Conservation (phyloP, 2,888 invertebrate genomes). For the Harpalus rubripes region DNA sequence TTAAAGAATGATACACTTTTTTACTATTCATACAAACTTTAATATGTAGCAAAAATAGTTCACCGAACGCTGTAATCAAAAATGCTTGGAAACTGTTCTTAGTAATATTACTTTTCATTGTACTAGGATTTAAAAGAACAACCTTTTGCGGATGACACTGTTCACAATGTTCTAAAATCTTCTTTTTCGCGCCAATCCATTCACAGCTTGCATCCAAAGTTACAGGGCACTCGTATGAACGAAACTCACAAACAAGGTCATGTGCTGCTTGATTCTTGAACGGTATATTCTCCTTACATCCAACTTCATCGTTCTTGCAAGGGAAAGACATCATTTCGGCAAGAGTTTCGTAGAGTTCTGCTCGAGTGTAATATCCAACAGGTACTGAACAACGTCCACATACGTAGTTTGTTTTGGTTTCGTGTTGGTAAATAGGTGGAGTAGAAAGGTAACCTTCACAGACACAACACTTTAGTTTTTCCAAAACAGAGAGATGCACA, state of each 20-base stretch:
- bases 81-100: slow-evolving; percentile 21
- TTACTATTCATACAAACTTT: slow-evolving; percentile 2
- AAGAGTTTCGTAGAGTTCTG: slow-evolving; percentile 29
- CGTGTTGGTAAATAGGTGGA: slow-evolving; percentile 14
- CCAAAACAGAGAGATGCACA: neutral
- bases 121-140: slow-evolving; percentile 1
- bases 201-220: slow-evolving; percentile 18
- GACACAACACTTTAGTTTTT: slow-evolving; percentile 24
- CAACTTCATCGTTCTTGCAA: neutral
- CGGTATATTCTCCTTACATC: slow-evolving; percentile 1
- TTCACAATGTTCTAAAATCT: slow-evolving; percentile 34
- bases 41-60: slow-evolving; percentile 10
- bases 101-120: slow-evolving; percentile 5
- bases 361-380: neutral
- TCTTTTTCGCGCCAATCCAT: slow-evolving; percentile 25
- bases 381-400: slow-evolving; percentile 21
- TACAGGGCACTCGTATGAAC: slow-evolving; percentile 16
- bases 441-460: slow-evolving; percentile 23
- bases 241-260: slow-evolving; percentile 7
- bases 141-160: slow-evolving; percentile 21
- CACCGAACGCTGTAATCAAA: slow-evolving; percentile 15
- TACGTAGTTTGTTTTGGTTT: neutral
- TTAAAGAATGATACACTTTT: slow-evolving; percentile 14
- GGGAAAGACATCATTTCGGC: slow-evolving; percentile 41
- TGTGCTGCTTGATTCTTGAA: slow-evolving; percentile 16